A percentile compares a stretch with the other conserved stretches of the same genome.
These are phyloP conservation scores for Diaperis boleti DNA, from an alignment of 2,888 invertebrate genomes.

Conservation along the genomic window DNA sequence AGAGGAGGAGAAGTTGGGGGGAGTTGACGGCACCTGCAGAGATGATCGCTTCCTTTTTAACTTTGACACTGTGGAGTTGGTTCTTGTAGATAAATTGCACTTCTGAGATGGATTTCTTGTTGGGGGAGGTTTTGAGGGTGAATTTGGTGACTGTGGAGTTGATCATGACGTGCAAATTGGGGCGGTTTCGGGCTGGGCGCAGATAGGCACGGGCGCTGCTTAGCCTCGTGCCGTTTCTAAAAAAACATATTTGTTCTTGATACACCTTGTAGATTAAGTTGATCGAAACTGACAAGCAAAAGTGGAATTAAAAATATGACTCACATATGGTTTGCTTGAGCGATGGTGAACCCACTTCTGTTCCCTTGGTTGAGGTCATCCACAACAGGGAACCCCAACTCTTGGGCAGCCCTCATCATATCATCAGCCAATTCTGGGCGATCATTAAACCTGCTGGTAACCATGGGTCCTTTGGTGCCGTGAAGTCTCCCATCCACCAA, in stretches of 20 bases:
- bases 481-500: slow-evolving; percentile 69
- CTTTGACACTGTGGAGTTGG: slow-evolving; percentile 65
- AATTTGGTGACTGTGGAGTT: slow-evolving; percentile 73
- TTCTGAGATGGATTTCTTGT: slow-evolving; percentile 68
- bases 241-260: not conserved
- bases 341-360: slow-evolving; percentile 73
- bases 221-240: slow-evolving; percentile 71
- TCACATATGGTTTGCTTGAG: slow-evolving; percentile 64
- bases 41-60: slow-evolving; percentile 71
- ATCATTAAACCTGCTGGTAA: slow-evolving; percentile 74
- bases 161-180: slow-evolving; percentile 72
- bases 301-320: slow-evolving; percentile 46
- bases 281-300: not conserved
- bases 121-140: slow-evolving; percentile 67
- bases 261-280: not conserved
- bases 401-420: slow-evolving; percentile 72
- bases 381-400: slow-evolving; percentile 70
- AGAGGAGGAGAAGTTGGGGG: slow-evolving; percentile 75
- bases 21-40: slow-evolving; percentile 75
- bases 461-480: slow-evolving; percentile 72
- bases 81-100: slow-evolving; percentile 72
- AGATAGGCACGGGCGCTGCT: slow-evolving; percentile 73
- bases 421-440: slow-evolving; percentile 70
- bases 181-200: slow-evolving; percentile 69
- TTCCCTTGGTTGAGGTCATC: slow-evolving; percentile 75